A percentile compares a stretch with the other conserved stretches of the same genome.
phyloP scores from a whole-genome alignment of 2,797 vertebrate genomes.

The Psittacula derbiana region DNA sequence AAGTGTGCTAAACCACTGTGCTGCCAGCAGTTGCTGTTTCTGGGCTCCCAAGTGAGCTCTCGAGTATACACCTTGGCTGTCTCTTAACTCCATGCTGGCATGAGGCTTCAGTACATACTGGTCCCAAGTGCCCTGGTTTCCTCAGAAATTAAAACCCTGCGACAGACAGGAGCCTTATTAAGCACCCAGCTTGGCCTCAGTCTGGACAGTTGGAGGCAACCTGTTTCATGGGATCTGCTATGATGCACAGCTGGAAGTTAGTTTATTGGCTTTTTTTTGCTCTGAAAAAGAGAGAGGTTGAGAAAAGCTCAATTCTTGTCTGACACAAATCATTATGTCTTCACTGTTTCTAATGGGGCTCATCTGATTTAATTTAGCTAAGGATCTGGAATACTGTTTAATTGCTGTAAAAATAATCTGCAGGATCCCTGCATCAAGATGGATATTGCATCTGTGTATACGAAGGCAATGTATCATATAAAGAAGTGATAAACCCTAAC shows the following conservation, averaged over 20 bases:
- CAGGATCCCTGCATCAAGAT: background rate
- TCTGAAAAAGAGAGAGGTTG: background rate
- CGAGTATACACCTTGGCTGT: background rate
- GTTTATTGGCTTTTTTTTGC: background rate
- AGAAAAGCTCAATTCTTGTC: background rate
- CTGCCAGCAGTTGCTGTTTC: background rate
- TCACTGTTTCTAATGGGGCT: background rate
- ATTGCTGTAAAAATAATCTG: background rate
- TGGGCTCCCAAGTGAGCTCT: constrained; percentile 31
- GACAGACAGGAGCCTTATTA: constrained; percentile 51
- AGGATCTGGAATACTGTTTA: background rate
- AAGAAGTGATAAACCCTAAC: background rate
- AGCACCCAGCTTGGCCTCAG: constrained; percentile 2
- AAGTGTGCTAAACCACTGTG: constrained; percentile 33
- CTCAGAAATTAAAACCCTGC: background rate
- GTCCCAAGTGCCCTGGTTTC: constrained; percentile 5
- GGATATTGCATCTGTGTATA: background rate
- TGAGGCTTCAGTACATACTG: background rate
- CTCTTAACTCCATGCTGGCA: background rate
- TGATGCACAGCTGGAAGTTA: constrained; percentile 3
- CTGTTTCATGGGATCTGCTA: background rate
- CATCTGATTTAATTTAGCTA: background rate
- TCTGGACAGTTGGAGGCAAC: background rate
- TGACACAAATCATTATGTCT: background rate
- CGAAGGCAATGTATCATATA: background rate